Evolutionary conservation across 2,888 invertebrate species (phyloP).

Genomic region (Conops quadrifasciatus): DNA sequence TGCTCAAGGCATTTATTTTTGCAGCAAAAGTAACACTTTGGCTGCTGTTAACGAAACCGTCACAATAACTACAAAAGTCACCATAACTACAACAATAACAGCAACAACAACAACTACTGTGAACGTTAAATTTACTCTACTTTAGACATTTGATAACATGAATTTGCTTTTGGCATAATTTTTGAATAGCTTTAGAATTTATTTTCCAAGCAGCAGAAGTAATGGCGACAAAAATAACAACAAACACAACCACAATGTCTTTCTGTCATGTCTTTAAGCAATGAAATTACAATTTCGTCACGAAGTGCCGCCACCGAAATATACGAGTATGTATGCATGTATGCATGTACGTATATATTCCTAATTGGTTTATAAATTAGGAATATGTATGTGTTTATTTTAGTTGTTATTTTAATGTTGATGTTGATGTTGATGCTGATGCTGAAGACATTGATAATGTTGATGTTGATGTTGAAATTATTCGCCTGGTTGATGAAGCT

Average conservation of each 20-base stretch:
- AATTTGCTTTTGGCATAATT: neutral
- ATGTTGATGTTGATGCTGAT: too few relatives aligned
- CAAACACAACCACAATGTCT: too few relatives aligned
- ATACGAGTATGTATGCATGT: too few relatives aligned
- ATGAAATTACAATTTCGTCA: constrained; percentile 39
- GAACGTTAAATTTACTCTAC: neutral
- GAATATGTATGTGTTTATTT: too few relatives aligned
- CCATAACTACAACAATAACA: neutral
- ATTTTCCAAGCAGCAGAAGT: too few relatives aligned
- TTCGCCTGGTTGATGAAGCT: too few relatives aligned
- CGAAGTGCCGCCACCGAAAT: neutral
- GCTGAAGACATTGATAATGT: too few relatives aligned
- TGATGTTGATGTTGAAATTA: too few relatives aligned
- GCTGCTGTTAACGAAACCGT: constrained; percentile 2
- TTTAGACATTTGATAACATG: neutral
- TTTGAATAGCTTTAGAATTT: neutral
- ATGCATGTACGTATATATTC: too few relatives aligned
- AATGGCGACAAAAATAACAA: too few relatives aligned
- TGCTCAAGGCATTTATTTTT: neutral
- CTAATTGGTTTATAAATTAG: too few relatives aligned
- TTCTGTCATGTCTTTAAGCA: constrained; percentile 32
- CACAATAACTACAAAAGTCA: neutral
- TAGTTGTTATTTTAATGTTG: too few relatives aligned
- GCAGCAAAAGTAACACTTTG: neutral
- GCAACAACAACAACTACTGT: neutral